These are phyloP conservation scores for Syngnathus floridae DNA, from an alignment of 2,113 vertebrate species.

Conservation along the genomic window DNA sequence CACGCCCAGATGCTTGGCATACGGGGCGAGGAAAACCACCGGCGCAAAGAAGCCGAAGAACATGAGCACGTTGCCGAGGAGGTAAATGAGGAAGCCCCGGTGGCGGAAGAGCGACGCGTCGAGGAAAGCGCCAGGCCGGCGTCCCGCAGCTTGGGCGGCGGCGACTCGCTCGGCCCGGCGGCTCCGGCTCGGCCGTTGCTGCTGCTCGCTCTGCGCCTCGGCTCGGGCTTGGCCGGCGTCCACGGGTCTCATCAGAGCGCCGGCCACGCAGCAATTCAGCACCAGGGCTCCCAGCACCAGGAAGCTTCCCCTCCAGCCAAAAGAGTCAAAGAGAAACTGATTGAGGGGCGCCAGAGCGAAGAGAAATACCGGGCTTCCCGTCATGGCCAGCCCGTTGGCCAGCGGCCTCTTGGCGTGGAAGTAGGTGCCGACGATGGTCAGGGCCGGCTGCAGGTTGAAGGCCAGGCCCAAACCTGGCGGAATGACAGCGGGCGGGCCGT, in stretches of 20 bases:
- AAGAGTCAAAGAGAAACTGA: conserved; percentile 76
- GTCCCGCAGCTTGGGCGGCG: too few relatives aligned
- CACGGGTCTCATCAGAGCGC: conserved; percentile 76
- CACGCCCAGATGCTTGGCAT: conserved; percentile 71
- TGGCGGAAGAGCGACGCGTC: conserved; percentile 81
- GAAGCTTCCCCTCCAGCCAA: conserved; percentile 80
- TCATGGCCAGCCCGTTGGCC: conserved; percentile 76
- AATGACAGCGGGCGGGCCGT: background rate
- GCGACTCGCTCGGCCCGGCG: too few relatives aligned
- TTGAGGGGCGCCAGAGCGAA: conserved; percentile 77
- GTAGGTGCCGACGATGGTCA: conserved; percentile 80
- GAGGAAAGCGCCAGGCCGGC: too few relatives aligned
- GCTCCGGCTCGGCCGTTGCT: too few relatives aligned
- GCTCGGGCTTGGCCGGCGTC: conserved; percentile 18
- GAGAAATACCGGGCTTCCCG: conserved; percentile 74
- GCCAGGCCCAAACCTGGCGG: conserved; percentile 75
- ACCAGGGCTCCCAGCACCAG: conserved; percentile 73
- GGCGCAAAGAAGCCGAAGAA: conserved; percentile 79
- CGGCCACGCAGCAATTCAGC: conserved; percentile 76
- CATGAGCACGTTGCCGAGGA: conserved; percentile 74
- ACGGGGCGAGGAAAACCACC: conserved; percentile 78
- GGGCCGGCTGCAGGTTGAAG: conserved; percentile 78
- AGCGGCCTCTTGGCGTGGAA: conserved; percentile 75
- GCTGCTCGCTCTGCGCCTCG: conserved; percentile 7
- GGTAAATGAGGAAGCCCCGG: conserved; percentile 79